Evolutionary conservation across 1,140 invertebrate genomes (phyloP), one percentile per base, ranked within the genome.

Genomic region (Drosophila sucinea): DNA sequence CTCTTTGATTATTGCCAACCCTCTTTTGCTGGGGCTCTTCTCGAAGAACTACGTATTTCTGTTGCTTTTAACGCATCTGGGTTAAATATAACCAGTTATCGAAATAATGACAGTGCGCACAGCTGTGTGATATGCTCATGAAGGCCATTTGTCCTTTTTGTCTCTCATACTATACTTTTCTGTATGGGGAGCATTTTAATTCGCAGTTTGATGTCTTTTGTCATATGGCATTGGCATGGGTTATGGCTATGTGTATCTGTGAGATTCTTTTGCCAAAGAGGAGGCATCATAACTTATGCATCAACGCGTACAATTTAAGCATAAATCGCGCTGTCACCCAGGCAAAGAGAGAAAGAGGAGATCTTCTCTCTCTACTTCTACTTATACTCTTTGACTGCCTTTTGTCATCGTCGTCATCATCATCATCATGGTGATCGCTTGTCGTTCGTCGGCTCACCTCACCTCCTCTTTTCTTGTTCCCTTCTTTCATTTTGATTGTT

Each of bases 251-350:
- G 74, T 38, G 73, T 77, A 79, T 80, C 73, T 75, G 47, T 67
- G 56, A 89, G 73, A 80, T 80, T 79, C 70, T 71, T 72, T 35
- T 58, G 11, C 62, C 33, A 17, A 17, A 0, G 54, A 56, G 40
- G 56, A 65, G 71, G 33, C 55, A 71, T 70, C 73, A 79, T 86
- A 83, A 87, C 83, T 83, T 87, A 87, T 87, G 83, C 83, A 74
- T 87, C 73, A 89, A 87, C 85, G 83, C 84, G 84, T 89, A 89
- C 82, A 81, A 86, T 80, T 86, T 82, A 54, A 66, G 84, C 83
- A 87, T 84, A 89, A 87, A 87, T 89, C 83, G 83, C 84, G 58
- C 79, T 84, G 84, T 83, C 84, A 84, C 77, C 83, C 79, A 38
- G 10, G 11, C 8, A 38, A 7, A 38, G 35, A 38, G 35, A 7